Evolutionary conservation across 1,140 invertebrate species (phyloP).

Genomic region (Leptinotarsa undecemlineata): DNA sequence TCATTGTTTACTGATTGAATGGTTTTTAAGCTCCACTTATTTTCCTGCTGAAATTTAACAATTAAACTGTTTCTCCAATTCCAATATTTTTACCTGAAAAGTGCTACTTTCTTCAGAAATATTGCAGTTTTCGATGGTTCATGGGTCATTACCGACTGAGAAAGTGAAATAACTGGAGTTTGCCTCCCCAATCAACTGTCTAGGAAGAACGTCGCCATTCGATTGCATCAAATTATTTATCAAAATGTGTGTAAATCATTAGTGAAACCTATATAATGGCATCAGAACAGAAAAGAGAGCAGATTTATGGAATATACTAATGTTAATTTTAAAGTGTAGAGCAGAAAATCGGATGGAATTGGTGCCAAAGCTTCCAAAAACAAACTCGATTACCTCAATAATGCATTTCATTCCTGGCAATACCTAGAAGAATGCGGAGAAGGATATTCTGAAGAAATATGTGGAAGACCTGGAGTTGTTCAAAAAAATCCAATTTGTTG

Average conservation of each 20-base stretch:
- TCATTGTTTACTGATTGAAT: too few species aligned
- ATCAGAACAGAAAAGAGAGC: neutral
- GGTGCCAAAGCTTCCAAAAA: constrained; percentile 45
- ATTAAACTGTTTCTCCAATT: too few species aligned
- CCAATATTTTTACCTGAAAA: neutral
- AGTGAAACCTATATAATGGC: constrained; percentile 27
- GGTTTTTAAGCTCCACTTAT: too few species aligned
- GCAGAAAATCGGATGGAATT: constrained; percentile 42
- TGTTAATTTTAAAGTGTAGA: neutral
- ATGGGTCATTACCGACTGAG: constrained; percentile 3
- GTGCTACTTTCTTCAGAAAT: neutral
- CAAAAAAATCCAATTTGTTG: constrained; percentile 35
- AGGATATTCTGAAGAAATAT: constrained; percentile 26
- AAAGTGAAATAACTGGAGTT: constrained; percentile 54
- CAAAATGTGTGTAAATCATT: constrained; percentile 42
- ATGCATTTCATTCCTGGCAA: constrained; percentile 43
- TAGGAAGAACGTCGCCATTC: constrained; percentile 55
- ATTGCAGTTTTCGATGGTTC: neutral
- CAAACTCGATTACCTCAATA: constrained; percentile 46
- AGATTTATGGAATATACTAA: neutral
- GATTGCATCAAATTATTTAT: constrained; percentile 49
- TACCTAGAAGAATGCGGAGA: constrained; percentile 33
- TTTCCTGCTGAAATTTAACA: too few species aligned
- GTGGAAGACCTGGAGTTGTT: constrained; percentile 27
- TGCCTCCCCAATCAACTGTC: constrained; percentile 53